Conservation (phyloP, 2,888 invertebrate genomes). For the Leucoptera coffeella region DNA sequence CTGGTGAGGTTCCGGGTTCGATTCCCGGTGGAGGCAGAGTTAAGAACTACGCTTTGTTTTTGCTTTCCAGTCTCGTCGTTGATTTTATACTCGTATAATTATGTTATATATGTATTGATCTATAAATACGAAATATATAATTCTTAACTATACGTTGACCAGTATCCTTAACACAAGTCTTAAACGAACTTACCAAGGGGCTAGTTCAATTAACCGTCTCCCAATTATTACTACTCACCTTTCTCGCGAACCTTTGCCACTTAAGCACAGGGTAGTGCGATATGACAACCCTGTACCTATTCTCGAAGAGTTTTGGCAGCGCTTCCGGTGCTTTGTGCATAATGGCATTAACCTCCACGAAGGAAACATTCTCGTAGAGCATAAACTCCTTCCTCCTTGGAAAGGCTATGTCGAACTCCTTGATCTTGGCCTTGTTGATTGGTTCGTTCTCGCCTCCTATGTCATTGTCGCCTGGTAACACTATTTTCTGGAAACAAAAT, state of each 20-base stretch:
- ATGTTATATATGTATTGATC: no score
- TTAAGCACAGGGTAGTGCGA: slow-evolving; percentile 65
- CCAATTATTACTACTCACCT: no score
- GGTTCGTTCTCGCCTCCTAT: slow-evolving; percentile 88
- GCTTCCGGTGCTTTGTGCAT: slow-evolving; percentile 55
- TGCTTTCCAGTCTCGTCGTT: no score
- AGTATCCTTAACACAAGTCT: no score
- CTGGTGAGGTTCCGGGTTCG: no score
- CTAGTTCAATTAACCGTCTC: no score
- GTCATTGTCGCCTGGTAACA: slow-evolving; percentile 94
- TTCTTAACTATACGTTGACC: no score
- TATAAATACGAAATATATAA: no score
- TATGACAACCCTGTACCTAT: slow-evolving; percentile 57
- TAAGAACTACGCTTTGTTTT: no score
- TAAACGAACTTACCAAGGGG: no score
- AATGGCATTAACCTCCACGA: slow-evolving; percentile 71
- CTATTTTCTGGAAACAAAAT: slow-evolving; percentile 59
- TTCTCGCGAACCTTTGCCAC: slow-evolving; percentile 21
- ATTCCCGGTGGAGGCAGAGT: no score
- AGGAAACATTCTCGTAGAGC: slow-evolving; percentile 51
- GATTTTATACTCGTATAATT: no score
- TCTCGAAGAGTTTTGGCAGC: slow-evolving; percentile 27
- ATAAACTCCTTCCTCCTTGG: slow-evolving; percentile 58
- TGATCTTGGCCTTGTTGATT: slow-evolving; percentile 61
- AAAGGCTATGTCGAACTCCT: slow-evolving; percentile 70